Conservation (phyloP, 2,797 vertebrate species). For the Myotis pilosus region DNA sequence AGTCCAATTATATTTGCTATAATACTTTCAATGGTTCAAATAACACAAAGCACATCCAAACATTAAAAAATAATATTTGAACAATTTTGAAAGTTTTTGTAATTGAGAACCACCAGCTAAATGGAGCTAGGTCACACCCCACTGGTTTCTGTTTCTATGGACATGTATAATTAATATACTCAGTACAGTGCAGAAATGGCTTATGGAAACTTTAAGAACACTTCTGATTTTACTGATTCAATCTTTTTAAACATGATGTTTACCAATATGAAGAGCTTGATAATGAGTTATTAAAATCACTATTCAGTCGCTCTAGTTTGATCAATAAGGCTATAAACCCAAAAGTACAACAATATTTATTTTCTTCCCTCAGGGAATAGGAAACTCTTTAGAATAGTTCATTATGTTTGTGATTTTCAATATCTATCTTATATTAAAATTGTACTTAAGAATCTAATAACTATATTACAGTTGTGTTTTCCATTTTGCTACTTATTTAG, state of each 20-base stretch:
- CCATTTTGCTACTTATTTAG: not conserved
- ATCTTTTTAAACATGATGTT: not conserved
- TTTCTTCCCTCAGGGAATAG: not conserved
- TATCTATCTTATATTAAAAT: not conserved
- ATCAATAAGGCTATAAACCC: not conserved
- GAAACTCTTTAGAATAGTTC: not conserved
- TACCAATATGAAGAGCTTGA: not conserved
- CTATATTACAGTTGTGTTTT: not conserved
- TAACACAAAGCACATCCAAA: not conserved
- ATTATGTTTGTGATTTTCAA: not conserved
- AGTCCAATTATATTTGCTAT: not conserved
- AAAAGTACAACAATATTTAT: not conserved
- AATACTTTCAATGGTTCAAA: not conserved
- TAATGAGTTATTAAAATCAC: not conserved
- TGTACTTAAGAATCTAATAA: not conserved
- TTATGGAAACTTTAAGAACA: conserved; percentile 5
- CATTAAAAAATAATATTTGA: not conserved
- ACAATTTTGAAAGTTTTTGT: not conserved
- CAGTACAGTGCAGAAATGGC: not conserved
- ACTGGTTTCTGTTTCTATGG: not conserved
- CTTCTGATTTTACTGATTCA: not conserved
- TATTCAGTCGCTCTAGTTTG: not conserved
- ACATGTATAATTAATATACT: not conserved
- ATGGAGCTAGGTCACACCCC: not conserved
- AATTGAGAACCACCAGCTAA: not conserved